Percentiles rank a stretch among this genome's conserved stretches.
Conservation (phyloP, 2,797 vertebrate species). For the Lycodopsis pacificus region DNA sequence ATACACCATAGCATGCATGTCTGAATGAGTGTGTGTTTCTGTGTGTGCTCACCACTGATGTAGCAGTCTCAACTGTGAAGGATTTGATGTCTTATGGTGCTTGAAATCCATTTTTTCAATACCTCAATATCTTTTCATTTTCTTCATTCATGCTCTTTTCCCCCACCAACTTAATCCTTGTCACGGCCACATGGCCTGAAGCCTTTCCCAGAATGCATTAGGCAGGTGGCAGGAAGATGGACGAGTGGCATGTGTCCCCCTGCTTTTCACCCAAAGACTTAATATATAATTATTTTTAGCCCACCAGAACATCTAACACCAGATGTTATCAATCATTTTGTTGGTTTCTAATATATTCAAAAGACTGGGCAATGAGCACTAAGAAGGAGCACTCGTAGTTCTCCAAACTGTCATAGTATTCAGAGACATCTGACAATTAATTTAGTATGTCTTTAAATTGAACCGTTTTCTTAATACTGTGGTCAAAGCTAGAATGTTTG, state of each 20-base stretch:
- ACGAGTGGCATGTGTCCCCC: not conserved
- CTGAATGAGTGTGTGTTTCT: not conserved
- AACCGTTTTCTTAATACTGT: not conserved
- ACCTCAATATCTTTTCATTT: constrained; percentile 43
- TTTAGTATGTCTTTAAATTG: not conserved
- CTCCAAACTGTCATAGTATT: not conserved
- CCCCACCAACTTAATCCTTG: constrained; percentile 31
- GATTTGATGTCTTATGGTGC: constrained; percentile 28
- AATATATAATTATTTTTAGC: not conserved
- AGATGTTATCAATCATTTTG: not conserved
- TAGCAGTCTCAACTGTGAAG: constrained; percentile 7
- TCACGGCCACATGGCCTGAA: constrained; percentile 16
- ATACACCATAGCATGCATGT: constrained; percentile 4
- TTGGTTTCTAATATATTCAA: not conserved
- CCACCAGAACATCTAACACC: too few relatives aligned
- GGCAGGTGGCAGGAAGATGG: constrained; percentile 10
- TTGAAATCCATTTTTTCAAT: constrained; percentile 47
- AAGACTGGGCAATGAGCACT: not conserved
- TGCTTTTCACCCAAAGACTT: not conserved
- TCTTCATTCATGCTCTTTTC: constrained; percentile 16
- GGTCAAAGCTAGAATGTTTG: constrained; percentile 3
- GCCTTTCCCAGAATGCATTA: constrained; percentile 15
- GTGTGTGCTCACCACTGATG: not conserved
- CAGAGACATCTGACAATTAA: not conserved
- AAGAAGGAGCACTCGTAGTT: not conserved